Evolutionary conservation across 2,797 vertebrate species (phyloP), one percentile per base, ranked within the genome.

Genomic region (Danionella dracula): DNA sequence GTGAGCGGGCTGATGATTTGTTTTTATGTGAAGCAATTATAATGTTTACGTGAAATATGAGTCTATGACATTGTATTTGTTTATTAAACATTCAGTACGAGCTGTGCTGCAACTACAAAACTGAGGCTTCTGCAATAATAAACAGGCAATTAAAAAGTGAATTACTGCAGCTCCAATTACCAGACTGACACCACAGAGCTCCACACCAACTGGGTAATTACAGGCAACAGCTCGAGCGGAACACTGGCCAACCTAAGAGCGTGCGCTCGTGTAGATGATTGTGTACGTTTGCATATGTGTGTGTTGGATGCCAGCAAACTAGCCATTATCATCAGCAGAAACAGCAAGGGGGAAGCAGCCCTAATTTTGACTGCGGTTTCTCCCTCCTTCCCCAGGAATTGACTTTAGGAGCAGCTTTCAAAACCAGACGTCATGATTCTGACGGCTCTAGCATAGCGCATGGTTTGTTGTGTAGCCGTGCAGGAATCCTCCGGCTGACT

Each of bases 101-200:
- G 56, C 42, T 37, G 68, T 67, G 62, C 62, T 2, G 62, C 63
- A 62, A 62, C 66, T 54, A 48, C 66, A 73, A 73, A 69, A 73
- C 59, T 4, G 46, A 71, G 41, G 73, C 71, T 66, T 59, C 76
- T 55, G 73, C 73, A 73, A 76, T 78, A 78, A 78, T 78, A 73
- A 73, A 68, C 71, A 78, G 71, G 76, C 71, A 75, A 76, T 76
- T 78, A 78, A 75, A 78, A 76, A 66, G 65, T 70, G 73, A 76
- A 78, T 78, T 78, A 76, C 76, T 71, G 76, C 50, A 67, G 68
- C 68, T 73, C 76, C 68, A 75, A 78, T 78, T 78, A 78, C 68
- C 56, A 54, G 56, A 66, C 73, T 78, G 73, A 76, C 73, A 71
- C 68, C 64, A 66, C 67, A 73, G 67, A 51, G 66, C 71, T 73